phyloP scores from a whole-genome alignment of 2,888 invertebrate species.

The Acanthosepion esculentum region DNA sequence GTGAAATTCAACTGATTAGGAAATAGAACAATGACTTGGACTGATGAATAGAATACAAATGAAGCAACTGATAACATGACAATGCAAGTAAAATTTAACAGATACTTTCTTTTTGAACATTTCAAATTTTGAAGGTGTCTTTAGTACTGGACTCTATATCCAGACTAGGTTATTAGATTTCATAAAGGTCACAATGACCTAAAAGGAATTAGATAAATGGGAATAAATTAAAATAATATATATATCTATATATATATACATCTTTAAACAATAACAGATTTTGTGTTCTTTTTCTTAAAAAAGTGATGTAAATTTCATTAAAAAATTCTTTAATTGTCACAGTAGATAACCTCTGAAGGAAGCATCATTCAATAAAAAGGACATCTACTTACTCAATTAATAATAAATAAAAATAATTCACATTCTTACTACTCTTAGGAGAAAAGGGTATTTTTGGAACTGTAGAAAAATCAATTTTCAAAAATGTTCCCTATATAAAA shows the following conservation, averaged over 20 bases:
- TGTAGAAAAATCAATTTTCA: neutral
- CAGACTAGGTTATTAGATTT: constrained; percentile 38
- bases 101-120: neutral
- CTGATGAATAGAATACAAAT: constrained; percentile 33
- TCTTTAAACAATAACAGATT: neutral
- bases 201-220: constrained; percentile 41
- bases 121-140: neutral
- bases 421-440: too few species aligned
- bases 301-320: neutral
- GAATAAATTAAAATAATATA: constrained; percentile 42
- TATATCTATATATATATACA: too few species aligned
- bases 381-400: neutral
- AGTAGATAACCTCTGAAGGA: neutral
- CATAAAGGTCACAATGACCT: constrained; percentile 40
- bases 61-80: neutral
- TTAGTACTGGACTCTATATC: neutral
- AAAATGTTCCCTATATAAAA: neutral
- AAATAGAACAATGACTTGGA: neutral
- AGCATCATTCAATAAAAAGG: neutral
- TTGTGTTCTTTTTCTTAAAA: neutral
- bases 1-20: neutral
- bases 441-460: too few species aligned
- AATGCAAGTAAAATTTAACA: neutral
- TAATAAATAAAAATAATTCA: neutral
- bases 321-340: neutral